phyloP scores from a whole-genome alignment of 1,140 invertebrate species.

The Hycleus cichorii region DNA sequence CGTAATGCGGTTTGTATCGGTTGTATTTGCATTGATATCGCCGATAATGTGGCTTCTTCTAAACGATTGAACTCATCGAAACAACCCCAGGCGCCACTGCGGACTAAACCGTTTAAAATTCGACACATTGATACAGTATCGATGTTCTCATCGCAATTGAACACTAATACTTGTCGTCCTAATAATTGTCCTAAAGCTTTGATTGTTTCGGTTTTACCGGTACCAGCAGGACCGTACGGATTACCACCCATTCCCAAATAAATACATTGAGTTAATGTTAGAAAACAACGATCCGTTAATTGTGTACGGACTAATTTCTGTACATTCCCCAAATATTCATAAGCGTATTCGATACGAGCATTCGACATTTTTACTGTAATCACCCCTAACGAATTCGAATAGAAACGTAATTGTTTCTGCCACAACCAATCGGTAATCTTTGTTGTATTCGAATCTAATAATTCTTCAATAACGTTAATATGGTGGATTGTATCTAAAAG shows the following conservation, averaged over 20 bases:
- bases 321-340: constrained; percentile 94
- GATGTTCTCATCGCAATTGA: constrained; percentile 98
- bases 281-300: constrained; percentile 91
- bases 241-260: constrained; percentile 94
- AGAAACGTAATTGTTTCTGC: constrained; percentile 85
- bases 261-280: constrained; percentile 93
- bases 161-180: constrained; percentile 89
- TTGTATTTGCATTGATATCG: constrained; percentile 85
- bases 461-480: constrained; percentile 68
- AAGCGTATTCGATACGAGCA: constrained; percentile 91
- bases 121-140: constrained; percentile 90
- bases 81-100: constrained; percentile 97
- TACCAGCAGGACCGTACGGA: constrained; percentile 97
- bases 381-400: constrained; percentile 47
- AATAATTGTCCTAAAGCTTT: constrained; percentile 87
- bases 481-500: constrained; percentile 92
- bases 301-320: constrained; percentile 88
- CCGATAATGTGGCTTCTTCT: constrained; percentile 85
- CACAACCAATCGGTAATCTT: constrained; percentile 77
- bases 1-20: constrained; percentile 80
- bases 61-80: constrained; percentile 98
- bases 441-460: constrained; percentile 62
- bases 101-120: constrained; percentile 84
- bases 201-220: constrained; percentile 96
- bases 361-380: constrained; percentile 70